These are phyloP conservation scores for Serinus canaria DNA, from an alignment of 2,113 vertebrate species.

Conservation along the genomic window DNA sequence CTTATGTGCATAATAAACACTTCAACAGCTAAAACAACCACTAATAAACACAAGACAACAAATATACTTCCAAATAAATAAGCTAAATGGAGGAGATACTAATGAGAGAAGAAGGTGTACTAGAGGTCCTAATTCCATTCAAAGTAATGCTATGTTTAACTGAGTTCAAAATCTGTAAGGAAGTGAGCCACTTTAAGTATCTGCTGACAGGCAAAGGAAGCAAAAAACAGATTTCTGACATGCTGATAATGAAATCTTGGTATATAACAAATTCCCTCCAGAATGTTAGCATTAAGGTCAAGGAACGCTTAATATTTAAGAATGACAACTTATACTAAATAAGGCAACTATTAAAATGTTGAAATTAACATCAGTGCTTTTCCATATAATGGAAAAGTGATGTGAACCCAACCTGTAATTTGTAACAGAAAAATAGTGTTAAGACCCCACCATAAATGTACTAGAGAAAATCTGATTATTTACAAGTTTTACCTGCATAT, in stretches of 20 bases:
- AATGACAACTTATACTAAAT: neutral
- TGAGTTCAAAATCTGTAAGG: neutral
- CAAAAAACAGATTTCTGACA: neutral
- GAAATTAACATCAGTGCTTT: neutral
- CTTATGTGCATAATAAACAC: neutral
- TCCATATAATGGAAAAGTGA: neutral
- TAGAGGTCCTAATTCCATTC: neutral
- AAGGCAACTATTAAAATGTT: neutral
- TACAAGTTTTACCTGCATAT: neutral
- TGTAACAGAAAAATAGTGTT: neutral
- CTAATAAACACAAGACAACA: neutral
- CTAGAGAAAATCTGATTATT: neutral
- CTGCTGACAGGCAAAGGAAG: neutral
- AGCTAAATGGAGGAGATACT: neutral
- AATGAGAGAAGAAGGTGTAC: neutral
- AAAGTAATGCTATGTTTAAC: neutral
- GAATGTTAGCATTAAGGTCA: neutral
- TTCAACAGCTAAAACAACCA: neutral
- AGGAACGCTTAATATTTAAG: neutral
- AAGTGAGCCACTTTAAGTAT: neutral
- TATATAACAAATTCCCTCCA: neutral
- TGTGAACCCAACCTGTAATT: neutral
- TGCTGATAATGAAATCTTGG: neutral
- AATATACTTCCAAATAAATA: neutral
- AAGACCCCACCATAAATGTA: neutral